Base-by-base conservation (phyloP, 2,888 invertebrate species). In the Venusia cambrica region DNA sequence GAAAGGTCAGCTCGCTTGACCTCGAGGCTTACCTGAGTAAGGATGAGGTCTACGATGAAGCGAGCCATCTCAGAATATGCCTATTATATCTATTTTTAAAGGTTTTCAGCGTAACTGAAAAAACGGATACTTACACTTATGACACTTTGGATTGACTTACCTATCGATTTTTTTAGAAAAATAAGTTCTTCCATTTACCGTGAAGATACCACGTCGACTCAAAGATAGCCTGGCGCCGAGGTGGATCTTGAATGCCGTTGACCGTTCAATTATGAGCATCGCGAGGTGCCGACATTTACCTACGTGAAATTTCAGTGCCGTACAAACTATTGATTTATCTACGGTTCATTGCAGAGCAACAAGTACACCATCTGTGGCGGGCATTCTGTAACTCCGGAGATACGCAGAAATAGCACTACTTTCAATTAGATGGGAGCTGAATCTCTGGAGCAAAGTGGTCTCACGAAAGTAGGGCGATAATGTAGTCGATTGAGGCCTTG, bases 231-330 rank as follows among this genome's bases (percentile, higher is more conserved):
- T 39, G 40, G 29, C 62, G 43, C n/a, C n/a, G n/a, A n/a, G n/a
- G 45, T 57, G 39, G 49, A 63, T 62, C 62, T 60, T 66, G 72
- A 74, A 75, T 74, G 73, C 67, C 76, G 71, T 66, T 75, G 73
- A 75, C 75, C 76, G 76, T 62, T 70, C 70, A 66, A 66, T 70
- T 72, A 70, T 72, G 73, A 63, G 50, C 45, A 52, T 38, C 42
- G 51, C 43, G 62, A 69, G 62, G 63, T 72, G 74, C 71, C 81
- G 79, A 79, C 81, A 81, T 81, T 81, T 78, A 57, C 61, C 53
- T 60, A 59, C 57, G 62, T 59, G 61, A 67, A 71, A 72, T 70
- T 71, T 68, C 75, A 70, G 51, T 45, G 64, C 67, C 27, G 17
- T 28, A 37, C 20, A 6, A 18, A 35, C 34, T 28, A 3, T 7